These are phyloP conservation scores for Mungos mungo DNA, from an alignment of 2,113 vertebrate genomes.

Conservation along the genomic window DNA sequence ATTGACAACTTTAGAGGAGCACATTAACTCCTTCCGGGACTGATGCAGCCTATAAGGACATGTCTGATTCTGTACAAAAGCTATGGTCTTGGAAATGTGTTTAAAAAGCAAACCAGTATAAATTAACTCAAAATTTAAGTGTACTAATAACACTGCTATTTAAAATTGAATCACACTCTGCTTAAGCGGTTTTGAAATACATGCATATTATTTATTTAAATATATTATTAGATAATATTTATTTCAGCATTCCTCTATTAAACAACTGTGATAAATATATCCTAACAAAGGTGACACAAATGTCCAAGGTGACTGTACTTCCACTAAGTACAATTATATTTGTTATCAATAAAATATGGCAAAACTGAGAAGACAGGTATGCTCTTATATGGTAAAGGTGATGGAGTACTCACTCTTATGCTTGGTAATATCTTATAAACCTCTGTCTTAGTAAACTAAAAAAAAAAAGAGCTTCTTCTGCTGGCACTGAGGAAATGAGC, in stretches of 20 bases:
- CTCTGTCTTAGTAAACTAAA: not conserved
- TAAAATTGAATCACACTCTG: not conserved
- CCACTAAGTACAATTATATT: not conserved
- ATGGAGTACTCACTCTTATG: not conserved
- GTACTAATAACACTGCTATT: not conserved
- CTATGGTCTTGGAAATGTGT: not conserved
- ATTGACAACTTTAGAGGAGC: not conserved
- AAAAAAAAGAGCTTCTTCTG: not conserved
- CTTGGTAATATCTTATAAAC: not conserved
- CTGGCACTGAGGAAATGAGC: not conserved
- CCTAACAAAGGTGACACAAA: not conserved
- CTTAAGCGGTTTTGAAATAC: not conserved
- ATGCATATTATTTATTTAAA: not conserved
- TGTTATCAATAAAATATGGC: not conserved
- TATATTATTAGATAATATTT: not conserved
- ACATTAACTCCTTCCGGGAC: conserved; percentile 64
- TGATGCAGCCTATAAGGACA: no score
- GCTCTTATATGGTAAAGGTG: not conserved
- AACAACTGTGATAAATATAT: not conserved
- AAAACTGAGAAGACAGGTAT: not conserved
- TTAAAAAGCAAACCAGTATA: not conserved
- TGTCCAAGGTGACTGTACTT: not conserved
- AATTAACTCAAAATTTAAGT: not conserved
- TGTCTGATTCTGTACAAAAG: not conserved
- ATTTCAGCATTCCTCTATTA: not conserved